Evolutionary conservation across 1,140 invertebrate species (phyloP).

Genomic region (Cephus cinctus): DNA sequence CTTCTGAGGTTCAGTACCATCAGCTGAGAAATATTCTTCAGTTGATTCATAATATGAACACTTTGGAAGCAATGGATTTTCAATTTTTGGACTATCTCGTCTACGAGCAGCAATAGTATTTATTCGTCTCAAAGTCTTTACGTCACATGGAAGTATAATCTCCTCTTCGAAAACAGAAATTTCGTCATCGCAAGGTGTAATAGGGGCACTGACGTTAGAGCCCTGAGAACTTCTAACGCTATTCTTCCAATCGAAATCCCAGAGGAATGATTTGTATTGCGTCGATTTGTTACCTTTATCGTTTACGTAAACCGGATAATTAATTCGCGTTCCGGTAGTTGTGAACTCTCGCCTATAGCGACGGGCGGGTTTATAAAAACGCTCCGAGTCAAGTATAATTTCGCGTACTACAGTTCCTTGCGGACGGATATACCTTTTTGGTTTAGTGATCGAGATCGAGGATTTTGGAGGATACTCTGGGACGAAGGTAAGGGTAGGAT

Average conservation of each 20-base stretch:
- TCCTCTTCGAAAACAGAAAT: conserved; percentile 1
- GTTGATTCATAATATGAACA: conserved; percentile 1
- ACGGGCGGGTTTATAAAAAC: conserved; percentile 44
- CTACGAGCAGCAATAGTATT: conserved; percentile 12
- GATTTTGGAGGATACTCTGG: conserved; percentile 12
- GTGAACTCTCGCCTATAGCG: conserved; percentile 40
- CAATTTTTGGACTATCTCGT: neutral
- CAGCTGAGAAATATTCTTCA: conserved; percentile 3
- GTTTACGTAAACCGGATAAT: conserved; percentile 19
- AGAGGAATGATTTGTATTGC: conserved; percentile 34
- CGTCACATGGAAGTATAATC: neutral
- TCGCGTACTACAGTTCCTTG: conserved; percentile 31
- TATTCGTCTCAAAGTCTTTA: conserved; percentile 11
- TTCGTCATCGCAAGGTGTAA: neutral
- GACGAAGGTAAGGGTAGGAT: conserved; percentile 10
- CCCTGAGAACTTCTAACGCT: conserved; percentile 4
- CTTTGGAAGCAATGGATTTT: neutral
- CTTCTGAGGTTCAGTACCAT: neutral
- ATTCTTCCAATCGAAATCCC: conserved; percentile 26
- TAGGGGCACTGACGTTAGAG: neutral
- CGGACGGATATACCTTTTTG: conserved; percentile 16
- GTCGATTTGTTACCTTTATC: conserved; percentile 10
- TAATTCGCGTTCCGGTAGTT: conserved; percentile 42
- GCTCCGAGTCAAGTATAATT: conserved; percentile 43
- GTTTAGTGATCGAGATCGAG: conserved; percentile 3